These are phyloP conservation scores for Mamestra brassicae DNA, from an alignment of 2,888 invertebrate species.

Conservation along the genomic window DNA sequence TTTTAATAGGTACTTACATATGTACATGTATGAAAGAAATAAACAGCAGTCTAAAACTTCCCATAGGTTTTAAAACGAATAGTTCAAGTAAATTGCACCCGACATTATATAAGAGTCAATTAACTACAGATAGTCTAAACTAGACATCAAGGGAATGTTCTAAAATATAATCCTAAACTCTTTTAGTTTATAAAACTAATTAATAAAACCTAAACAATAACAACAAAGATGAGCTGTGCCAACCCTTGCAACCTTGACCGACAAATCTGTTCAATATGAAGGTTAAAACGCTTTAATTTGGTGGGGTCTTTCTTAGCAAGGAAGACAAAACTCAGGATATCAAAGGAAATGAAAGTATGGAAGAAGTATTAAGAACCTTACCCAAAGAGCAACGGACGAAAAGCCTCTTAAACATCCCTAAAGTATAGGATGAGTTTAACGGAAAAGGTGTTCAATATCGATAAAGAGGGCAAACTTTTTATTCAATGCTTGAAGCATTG, in stretches of 20 bases:
- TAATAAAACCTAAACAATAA: conserved; percentile 35
- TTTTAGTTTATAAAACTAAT: conserved; percentile 32
- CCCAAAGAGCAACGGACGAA: conserved; percentile 12
- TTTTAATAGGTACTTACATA: neutral
- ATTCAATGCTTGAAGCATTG: neutral
- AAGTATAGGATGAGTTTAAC: conserved; percentile 20
- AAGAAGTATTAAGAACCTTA: conserved; percentile 6
- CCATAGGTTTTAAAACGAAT: neutral
- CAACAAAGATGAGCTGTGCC: conserved; percentile 16
- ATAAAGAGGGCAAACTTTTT: conserved; percentile 20
- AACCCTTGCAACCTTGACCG: conserved; percentile 30
- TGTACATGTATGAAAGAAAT: neutral
- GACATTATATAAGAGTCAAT: neutral
- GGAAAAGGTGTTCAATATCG: conserved; percentile 19
- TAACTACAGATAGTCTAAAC: neutral
- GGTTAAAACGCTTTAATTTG: conserved; percentile 24
- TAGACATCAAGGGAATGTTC: neutral
- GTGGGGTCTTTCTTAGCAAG: neutral
- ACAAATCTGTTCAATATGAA: conserved; percentile 28
- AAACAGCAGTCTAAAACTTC: neutral
- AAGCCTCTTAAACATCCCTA: conserved; percentile 24
- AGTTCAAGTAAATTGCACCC: neutral
- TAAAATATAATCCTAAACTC: conserved; percentile 17
- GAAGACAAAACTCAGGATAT: neutral
- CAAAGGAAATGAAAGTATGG: conserved; percentile 6